A percentile compares a stretch with the other conserved stretches of the same genome.
Conservation (phyloP, 2,888 invertebrate genomes). For the Quadroppia sp. region DNA sequence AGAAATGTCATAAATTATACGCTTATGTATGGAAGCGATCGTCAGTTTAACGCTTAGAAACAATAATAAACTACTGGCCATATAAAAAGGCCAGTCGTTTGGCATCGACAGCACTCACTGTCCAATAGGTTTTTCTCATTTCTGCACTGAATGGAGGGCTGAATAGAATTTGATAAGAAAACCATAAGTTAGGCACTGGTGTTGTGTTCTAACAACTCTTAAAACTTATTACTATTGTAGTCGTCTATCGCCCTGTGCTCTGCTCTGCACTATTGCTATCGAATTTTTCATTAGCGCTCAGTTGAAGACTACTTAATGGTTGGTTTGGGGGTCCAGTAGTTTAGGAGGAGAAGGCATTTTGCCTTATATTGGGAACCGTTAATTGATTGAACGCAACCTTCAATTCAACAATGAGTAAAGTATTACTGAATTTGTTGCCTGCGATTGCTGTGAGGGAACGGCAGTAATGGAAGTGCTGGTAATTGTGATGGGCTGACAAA, state of each 20-base stretch:
- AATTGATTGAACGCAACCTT: neutral
- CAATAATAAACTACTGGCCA: neutral
- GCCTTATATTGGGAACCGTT: conserved; percentile 9
- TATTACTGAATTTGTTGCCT: neutral
- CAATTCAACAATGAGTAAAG: neutral
- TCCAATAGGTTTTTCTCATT: neutral
- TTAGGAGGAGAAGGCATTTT: neutral
- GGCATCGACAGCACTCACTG: neutral
- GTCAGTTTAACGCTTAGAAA: neutral
- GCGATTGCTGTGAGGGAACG: neutral
- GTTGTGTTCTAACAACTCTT: neutral
- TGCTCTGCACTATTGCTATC: neutral
- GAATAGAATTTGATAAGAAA: conserved; percentile 10
- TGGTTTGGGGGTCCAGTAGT: conserved; percentile 1
- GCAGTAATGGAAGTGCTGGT: neutral
- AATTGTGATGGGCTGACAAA: neutral
- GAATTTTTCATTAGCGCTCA: neutral
- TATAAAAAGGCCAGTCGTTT: neutral
- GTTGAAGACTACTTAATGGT: conserved; percentile 3
- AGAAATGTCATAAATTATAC: conserved; percentile 1
- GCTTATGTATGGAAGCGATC: neutral
- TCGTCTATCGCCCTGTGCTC: neutral
- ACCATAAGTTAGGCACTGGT: conserved; percentile 12
- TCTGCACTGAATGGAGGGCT: neutral
- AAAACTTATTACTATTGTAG: conserved; percentile 3